A percentile compares a stretch with the other conserved stretches of the same genome.
Evolutionary conservation across 1,140 invertebrate species (phyloP).

Genomic region (Lysiphlebus fabarum): DNA sequence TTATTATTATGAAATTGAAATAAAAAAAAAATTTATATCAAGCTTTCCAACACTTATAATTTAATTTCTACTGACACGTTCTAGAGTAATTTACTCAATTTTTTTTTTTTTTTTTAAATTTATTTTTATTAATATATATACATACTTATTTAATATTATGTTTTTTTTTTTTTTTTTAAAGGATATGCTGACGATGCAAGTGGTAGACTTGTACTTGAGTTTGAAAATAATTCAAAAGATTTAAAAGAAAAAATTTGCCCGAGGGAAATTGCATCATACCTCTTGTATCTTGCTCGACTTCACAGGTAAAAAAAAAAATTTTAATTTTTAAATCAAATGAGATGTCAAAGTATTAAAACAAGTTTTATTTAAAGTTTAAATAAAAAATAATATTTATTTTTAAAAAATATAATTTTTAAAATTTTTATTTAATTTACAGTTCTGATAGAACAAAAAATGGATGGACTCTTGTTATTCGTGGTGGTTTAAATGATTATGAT

Average conservation of each 20-base stretch:
- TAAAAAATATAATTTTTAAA: neutral
- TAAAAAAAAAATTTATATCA: too few relatives aligned
- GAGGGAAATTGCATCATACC: conserved; percentile 47
- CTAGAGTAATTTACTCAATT: too few relatives aligned
- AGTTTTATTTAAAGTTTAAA: too few relatives aligned
- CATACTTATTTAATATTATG: too few relatives aligned
- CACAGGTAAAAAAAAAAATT: conserved; percentile 47
- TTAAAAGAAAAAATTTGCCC: conserved; percentile 41
- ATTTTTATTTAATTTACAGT: conserved; percentile 33
- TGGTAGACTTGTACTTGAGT: conserved; percentile 47
- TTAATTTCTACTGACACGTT: too few relatives aligned
- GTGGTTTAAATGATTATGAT: conserved; percentile 30
- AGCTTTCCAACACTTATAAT: too few relatives aligned
- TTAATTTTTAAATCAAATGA: neutral
- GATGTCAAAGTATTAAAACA: neutral
- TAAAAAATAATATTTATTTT: too few relatives aligned
- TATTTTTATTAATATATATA: too few relatives aligned
- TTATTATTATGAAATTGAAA: too few relatives aligned
- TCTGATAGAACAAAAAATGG: conserved; percentile 39
- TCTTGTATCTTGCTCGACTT: conserved; percentile 51
- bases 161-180: too few relatives aligned
- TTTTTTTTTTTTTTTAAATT: too few relatives aligned
- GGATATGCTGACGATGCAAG: conserved; percentile 39
- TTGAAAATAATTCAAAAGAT: conserved; percentile 38
- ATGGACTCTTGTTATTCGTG: conserved; percentile 40